Conservation (phyloP, 30 jellyfish, hydroid and myxozoan genomes). For the Aurelia sp. region DNA sequence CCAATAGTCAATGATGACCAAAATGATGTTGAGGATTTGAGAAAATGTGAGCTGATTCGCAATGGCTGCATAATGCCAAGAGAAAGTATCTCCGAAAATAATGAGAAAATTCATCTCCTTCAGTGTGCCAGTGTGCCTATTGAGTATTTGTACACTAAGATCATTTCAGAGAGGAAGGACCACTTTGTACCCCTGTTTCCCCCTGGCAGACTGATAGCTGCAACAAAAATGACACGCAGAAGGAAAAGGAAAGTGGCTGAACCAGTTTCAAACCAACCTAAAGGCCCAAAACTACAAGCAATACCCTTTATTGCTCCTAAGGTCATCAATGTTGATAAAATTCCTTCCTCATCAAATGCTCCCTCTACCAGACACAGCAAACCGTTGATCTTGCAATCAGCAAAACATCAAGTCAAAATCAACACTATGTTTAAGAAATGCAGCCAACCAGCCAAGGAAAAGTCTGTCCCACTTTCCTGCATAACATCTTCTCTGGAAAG, state of each 20-base stretch:
- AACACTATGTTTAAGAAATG: neutral
- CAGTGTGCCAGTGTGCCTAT: constrained; percentile 47
- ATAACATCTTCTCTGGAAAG: neutral
- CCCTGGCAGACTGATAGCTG: neutral
- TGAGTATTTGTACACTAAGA: constrained; percentile 3
- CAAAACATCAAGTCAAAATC: neutral
- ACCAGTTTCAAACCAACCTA: neutral
- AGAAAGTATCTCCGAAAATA: too few relatives aligned
- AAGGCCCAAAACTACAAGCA: neutral
- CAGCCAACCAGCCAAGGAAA: constrained; percentile 2
- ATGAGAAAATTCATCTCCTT: constrained; percentile 29
- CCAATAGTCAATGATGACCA: constrained; percentile 1
- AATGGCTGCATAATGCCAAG: constrained; percentile 35
- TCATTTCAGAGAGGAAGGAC: constrained; percentile 11
- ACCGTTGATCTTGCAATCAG: constrained; percentile 6
- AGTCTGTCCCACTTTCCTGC: neutral
- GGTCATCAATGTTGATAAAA: neutral
- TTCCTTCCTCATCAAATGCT: too few relatives aligned
- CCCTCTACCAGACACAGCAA: too few relatives aligned
- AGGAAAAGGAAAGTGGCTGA: neutral
- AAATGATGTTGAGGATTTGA: neutral
- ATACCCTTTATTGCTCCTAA: neutral
- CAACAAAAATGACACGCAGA: neutral
- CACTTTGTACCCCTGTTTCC: constrained; percentile 47
- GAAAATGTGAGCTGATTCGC: constrained; percentile 6